Percentiles rank a stretch among this genome's conserved stretches.
phyloP scores from a whole-genome alignment of 2,797 vertebrate species.

The Hoplostethus mediterraneus region DNA sequence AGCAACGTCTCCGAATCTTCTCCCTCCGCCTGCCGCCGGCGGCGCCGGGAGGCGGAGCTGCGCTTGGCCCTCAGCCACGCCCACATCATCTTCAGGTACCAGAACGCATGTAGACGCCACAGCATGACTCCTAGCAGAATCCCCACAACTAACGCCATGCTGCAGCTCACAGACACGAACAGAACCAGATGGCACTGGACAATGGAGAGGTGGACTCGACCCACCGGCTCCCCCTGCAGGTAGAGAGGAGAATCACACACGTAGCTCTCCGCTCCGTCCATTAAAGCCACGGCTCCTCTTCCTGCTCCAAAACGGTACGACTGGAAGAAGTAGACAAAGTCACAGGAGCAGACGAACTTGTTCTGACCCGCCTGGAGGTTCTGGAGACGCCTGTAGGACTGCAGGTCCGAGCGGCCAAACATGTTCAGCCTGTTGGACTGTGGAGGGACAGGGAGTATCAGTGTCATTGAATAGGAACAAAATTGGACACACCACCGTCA shows the following conservation, averaged over 20 bases:
- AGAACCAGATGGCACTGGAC: slow-evolving; percentile 46
- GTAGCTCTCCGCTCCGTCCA: slow-evolving; percentile 52
- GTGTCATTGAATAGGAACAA: background rate
- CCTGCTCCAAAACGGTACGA: background rate
- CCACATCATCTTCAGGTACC: slow-evolving; percentile 74
- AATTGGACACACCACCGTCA: no score
- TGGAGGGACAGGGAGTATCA: background rate
- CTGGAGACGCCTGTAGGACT: slow-evolving; percentile 44
- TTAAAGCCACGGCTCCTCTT: slow-evolving; percentile 3
- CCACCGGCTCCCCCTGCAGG: slow-evolving; percentile 48
- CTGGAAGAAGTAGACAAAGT: slow-evolving; percentile 65
- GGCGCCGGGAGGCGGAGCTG: slow-evolving; percentile 11
- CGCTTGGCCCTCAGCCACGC: slow-evolving; percentile 71
- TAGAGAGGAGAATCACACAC: slow-evolving; percentile 65
- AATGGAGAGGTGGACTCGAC: slow-evolving; percentile 58
- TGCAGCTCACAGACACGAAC: slow-evolving; percentile 59
- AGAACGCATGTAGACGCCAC: slow-evolving; percentile 61
- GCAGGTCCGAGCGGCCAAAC: slow-evolving; percentile 55
- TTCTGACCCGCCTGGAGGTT: slow-evolving; percentile 59
- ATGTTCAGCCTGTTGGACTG: slow-evolving; percentile 72
- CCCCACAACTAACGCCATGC: slow-evolving; percentile 4
- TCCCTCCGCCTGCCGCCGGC: background rate
- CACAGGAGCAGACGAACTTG: slow-evolving; percentile 70
- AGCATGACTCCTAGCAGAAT: slow-evolving; percentile 26
- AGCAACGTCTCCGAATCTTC: slow-evolving; percentile 12